Evolutionary conservation across 2,113 vertebrate species (phyloP).

Genomic region (Phrynosoma platyrhinos): DNA sequence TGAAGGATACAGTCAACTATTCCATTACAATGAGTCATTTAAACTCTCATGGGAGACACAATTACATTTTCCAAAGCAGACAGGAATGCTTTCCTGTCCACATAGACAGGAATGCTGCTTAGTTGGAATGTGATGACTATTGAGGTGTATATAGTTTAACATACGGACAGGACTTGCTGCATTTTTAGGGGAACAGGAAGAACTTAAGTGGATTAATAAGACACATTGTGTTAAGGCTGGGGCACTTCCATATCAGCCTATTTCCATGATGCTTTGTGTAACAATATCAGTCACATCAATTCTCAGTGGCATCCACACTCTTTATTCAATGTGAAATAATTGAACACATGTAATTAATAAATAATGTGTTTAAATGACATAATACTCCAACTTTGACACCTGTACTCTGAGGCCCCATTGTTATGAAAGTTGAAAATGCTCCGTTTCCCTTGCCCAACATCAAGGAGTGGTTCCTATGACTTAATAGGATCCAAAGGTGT

Average conservation of each 20-base stretch:
- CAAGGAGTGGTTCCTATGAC: neutral
- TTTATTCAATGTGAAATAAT: neutral
- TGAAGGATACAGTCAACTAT: neutral
- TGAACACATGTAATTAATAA: neutral
- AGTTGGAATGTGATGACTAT: neutral
- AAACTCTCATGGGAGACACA: accelerated
- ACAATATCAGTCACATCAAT: slow-evolving; percentile 6
- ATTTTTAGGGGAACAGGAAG: neutral
- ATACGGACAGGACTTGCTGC: accelerated
- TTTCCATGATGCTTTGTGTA: neutral
- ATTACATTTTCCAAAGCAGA: neutral
- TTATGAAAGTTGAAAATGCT: neutral
- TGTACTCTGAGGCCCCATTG: neutral
- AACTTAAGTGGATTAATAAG: accelerated
- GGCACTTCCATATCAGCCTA: neutral
- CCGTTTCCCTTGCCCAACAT: neutral
- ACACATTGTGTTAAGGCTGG: accelerated
- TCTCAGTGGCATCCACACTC: neutral
- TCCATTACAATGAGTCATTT: slow-evolving; percentile 21
- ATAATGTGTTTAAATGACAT: neutral
- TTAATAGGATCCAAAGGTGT: neutral
- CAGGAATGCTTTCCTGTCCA: neutral
- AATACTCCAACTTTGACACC: neutral
- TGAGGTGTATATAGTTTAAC: neutral
- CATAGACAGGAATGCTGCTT: neutral